Evolutionary conservation across 2,888 invertebrate genomes (phyloP), one percentile per base, ranked within the genome.

Genomic region (Lepidochrysops patricia): DNA sequence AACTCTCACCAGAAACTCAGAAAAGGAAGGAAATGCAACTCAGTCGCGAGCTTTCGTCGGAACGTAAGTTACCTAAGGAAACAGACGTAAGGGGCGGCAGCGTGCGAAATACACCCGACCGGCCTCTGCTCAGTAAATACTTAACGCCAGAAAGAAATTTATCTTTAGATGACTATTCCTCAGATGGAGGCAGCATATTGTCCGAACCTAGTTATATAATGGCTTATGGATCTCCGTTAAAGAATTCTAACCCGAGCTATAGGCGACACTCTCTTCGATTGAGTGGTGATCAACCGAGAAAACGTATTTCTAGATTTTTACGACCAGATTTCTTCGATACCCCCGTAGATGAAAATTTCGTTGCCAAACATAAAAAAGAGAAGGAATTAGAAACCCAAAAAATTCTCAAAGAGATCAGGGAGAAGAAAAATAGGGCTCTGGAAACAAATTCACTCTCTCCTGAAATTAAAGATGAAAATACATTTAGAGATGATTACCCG

Each of bases 291-390:
- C 87, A 89, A 60, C 84, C 89, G 34, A 90, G 90, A 60, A 91
- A 93, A 57, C 90, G 93, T 64, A 91, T 94, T 61, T 94, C 94
- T 6, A 86, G 96, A 61, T 95, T 95, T 79, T 80, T 96, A 61
- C 90, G 95, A 29, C 94, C 95, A 0, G 95, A 96, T 77, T 95
- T 95, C 74, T 94, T 93, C 73, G 94, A 95, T 65, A 84, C 92
- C 1, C 91, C 92, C 6, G 79, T 90, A 19, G 93, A 93, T 61
- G 94, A 94, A 68, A 93, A 91, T 71, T 84, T 91, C 23, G 92
- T 92, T 71, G 89, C 91, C 1, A 79, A 91, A 74, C 91, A 92
- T 72, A 89, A 91, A 67, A 91, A 91, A 65, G 90, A 93, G 76
- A 90, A 94, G 68, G 91, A 95, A 78, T 80, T 94, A 70, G 91